A percentile compares a stretch with the other conserved stretches of the same genome.
Evolutionary conservation across 1,140 invertebrate species (phyloP).

Genomic region (Uloborus diversus): DNA sequence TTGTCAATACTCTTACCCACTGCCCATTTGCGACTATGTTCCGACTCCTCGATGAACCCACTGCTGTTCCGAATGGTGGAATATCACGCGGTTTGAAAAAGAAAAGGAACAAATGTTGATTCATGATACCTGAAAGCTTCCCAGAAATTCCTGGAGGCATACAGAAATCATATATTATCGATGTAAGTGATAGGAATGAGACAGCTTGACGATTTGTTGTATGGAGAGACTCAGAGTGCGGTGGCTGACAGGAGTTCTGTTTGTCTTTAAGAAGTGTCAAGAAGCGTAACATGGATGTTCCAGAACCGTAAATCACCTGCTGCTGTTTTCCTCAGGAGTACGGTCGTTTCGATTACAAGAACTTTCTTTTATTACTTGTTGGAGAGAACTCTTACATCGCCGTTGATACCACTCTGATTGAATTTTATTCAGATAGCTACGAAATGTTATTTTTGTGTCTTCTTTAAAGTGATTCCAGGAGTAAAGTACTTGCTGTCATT

Average conservation of each 20-base stretch:
- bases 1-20: constrained; percentile 14
- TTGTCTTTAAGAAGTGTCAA: constrained; percentile 51
- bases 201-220: constrained; percentile 48
- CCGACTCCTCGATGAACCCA: neutral
- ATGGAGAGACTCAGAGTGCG: constrained; percentile 16
- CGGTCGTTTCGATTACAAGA: constrained; percentile 43
- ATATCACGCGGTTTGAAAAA: constrained; percentile 41
- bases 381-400: neutral
- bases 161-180: constrained; percentile 52
- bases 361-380: constrained; percentile 39
- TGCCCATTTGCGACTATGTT: constrained; percentile 31
- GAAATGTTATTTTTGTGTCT: no score
- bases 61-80: neutral
- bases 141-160: constrained; percentile 48
- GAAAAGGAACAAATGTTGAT: constrained; percentile 50
- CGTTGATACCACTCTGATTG: neutral
- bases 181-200: constrained; percentile 53
- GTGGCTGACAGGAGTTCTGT: constrained; percentile 46
- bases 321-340: constrained; percentile 17
- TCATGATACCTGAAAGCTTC: constrained; percentile 43
- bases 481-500: no score
- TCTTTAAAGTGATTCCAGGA: no score
- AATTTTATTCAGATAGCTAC: neutral
- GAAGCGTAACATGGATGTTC: constrained; percentile 9
- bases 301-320: constrained; percentile 31